phyloP scores from a whole-genome alignment of 2,113 vertebrate genomes.

The Murina feae region DNA sequence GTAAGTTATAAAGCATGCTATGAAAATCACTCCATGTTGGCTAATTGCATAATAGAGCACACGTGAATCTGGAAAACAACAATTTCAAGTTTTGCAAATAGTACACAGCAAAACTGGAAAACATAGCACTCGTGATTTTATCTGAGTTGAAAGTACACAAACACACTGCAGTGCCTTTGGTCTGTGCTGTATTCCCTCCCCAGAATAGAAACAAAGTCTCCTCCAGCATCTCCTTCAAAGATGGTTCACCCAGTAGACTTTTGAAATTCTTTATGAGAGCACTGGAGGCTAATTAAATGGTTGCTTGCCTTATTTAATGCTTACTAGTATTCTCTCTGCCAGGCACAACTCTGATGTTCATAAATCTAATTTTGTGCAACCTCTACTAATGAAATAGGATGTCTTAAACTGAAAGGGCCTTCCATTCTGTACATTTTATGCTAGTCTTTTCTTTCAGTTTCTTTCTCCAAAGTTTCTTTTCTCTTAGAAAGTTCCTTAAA shows the following conservation, averaged over 20 bases:
- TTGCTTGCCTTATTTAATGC: background rate
- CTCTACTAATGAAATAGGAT: background rate
- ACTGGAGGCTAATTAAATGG: background rate
- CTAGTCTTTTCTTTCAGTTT: background rate
- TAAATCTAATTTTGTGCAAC: background rate
- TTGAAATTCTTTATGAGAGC: background rate
- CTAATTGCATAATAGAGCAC: background rate
- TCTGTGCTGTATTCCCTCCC: background rate
- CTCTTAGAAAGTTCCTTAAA: constrained; percentile 23
- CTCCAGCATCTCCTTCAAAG: background rate
- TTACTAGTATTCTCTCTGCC: background rate
- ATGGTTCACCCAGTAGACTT: background rate
- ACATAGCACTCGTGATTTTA: background rate
- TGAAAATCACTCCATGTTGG: background rate
- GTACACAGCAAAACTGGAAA: background rate
- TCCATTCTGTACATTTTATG: background rate
- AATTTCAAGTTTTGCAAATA: background rate
- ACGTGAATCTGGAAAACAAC: background rate
- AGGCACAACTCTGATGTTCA: background rate
- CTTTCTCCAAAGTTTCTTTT: constrained; percentile 42
- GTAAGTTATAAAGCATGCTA: background rate
- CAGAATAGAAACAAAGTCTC: background rate
- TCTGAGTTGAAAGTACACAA: background rate
- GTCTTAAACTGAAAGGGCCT: background rate
- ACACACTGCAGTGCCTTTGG: background rate